phyloP scores from a whole-genome alignment of 2,888 invertebrate species.

The Odontomyia ornata region DNA sequence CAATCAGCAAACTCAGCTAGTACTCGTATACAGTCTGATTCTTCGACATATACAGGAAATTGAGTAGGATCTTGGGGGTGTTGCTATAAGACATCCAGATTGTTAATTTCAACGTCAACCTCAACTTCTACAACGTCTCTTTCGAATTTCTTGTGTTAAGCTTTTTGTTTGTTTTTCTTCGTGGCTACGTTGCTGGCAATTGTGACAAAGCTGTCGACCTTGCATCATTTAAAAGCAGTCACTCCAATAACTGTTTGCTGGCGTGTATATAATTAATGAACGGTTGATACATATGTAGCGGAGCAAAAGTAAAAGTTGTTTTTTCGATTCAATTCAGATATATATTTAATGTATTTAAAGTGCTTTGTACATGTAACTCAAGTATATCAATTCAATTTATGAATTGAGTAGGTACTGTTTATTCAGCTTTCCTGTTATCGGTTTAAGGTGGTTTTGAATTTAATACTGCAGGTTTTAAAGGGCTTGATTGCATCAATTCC shows the following conservation, averaged over 20 bases:
- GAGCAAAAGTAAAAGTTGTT: not conserved
- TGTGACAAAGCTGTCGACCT: slow-evolving; percentile 17
- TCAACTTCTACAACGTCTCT: not conserved
- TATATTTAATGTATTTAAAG: no score
- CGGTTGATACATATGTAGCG: not conserved
- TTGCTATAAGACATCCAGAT: not conserved
- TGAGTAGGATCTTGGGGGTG: not conserved
- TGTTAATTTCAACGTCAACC: not conserved
- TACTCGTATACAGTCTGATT: not conserved
- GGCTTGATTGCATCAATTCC: no score
- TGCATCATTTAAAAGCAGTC: slow-evolving; percentile 19
- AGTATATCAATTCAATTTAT: no score
- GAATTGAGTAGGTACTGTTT: no score
- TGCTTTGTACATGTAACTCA: no score
- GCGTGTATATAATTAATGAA: not conserved
- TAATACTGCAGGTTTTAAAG: no score
- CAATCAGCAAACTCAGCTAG: not conserved
- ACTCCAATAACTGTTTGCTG: slow-evolving; percentile 19
- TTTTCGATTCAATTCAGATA: not conserved
- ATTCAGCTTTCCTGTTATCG: no score
- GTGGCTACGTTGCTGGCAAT: not conserved
- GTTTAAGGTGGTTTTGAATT: no score
- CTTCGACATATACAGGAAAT: not conserved
- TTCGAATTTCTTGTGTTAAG: not conserved
- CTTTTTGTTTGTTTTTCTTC: not conserved